Conservation (phyloP, 2,113 vertebrate species). For the Amphilophus citrinellus region DNA sequence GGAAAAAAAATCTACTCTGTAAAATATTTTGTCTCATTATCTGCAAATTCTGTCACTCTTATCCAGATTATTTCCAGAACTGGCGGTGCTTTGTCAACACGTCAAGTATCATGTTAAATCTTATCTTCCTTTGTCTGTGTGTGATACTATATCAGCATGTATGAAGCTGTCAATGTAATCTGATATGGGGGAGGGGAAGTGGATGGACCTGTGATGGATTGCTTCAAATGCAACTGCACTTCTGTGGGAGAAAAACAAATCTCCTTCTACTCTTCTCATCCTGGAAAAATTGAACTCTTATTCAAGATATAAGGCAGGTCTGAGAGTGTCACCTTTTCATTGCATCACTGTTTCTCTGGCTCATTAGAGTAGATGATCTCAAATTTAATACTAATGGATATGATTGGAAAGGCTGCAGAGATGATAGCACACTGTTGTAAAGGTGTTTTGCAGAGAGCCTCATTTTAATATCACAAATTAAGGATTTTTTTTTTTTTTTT, state of each 20-base stretch:
- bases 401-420: neutral
- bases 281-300: neutral
- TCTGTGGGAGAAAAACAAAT: conserved; percentile 17
- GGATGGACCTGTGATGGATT: conserved; percentile 60
- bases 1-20: neutral
- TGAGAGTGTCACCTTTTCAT: neutral
- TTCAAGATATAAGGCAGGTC: neutral
- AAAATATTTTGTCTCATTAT: conserved; percentile 10
- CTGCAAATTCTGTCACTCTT: neutral
- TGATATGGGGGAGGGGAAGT: conserved; percentile 66
- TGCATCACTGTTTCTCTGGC: neutral
- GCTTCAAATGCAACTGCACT: conserved; percentile 47
- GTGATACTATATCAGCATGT: conserved; percentile 36
- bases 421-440: neutral
- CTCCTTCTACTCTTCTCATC: neutral
- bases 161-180: conserved; percentile 66
- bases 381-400: conserved; percentile 11
- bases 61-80: neutral
- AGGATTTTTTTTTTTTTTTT: neutral
- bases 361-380: neutral
- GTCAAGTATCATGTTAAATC: conserved; percentile 45
- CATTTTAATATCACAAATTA: conserved; percentile 28
- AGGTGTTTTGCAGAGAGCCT: neutral
- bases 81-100: neutral
- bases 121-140: conserved; percentile 65